These are phyloP conservation scores for Hirundo rustica DNA, from an alignment of 2,797 vertebrate species.

Conservation along the genomic window DNA sequence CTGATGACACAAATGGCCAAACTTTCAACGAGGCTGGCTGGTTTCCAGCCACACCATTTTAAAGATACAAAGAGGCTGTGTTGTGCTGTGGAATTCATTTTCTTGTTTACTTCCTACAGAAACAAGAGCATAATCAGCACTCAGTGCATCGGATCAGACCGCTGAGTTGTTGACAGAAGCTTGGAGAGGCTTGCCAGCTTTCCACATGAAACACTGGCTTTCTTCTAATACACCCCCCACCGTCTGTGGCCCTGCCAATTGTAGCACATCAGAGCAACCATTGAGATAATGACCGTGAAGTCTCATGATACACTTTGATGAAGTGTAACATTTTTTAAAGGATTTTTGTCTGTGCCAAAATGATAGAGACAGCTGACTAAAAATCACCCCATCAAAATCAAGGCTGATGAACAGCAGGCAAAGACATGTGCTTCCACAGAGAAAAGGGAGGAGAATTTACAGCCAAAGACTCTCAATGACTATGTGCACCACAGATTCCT, in stretches of 20 bases:
- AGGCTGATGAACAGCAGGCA: slow-evolving; percentile 79
- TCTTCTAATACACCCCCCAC: slow-evolving; percentile 83
- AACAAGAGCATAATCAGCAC: slow-evolving; percentile 86
- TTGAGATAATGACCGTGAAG: slow-evolving; percentile 86
- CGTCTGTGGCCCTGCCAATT: slow-evolving; percentile 82
- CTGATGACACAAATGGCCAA: slow-evolving; percentile 82
- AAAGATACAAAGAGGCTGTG: slow-evolving; percentile 86
- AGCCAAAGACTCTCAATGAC: slow-evolving; percentile 66
- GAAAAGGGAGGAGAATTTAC: slow-evolving; percentile 64
- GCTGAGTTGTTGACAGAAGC: slow-evolving; percentile 86
- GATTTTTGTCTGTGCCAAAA: slow-evolving; percentile 84
- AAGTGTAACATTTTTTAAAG: slow-evolving; percentile 86
- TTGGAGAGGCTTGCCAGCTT: slow-evolving; percentile 81
- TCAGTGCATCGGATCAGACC: slow-evolving; percentile 80
- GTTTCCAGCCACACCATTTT: slow-evolving; percentile 82
- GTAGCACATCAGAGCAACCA: slow-evolving; percentile 83
- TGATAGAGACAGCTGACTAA: slow-evolving; percentile 83
- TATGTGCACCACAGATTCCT: slow-evolving; percentile 46
- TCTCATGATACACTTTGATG: slow-evolving; percentile 86
- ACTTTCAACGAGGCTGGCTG: slow-evolving; percentile 77
- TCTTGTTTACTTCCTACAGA: slow-evolving; percentile 88
- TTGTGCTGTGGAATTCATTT: slow-evolving; percentile 85
- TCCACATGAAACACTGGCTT: slow-evolving; percentile 82
- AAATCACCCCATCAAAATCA: slow-evolving; percentile 82
- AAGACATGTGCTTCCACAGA: slow-evolving; percentile 72